Evolutionary conservation across 1,140 invertebrate species (phyloP), one percentile per base, ranked within the genome.

Genomic region (Saccostrea cuccullata): DNA sequence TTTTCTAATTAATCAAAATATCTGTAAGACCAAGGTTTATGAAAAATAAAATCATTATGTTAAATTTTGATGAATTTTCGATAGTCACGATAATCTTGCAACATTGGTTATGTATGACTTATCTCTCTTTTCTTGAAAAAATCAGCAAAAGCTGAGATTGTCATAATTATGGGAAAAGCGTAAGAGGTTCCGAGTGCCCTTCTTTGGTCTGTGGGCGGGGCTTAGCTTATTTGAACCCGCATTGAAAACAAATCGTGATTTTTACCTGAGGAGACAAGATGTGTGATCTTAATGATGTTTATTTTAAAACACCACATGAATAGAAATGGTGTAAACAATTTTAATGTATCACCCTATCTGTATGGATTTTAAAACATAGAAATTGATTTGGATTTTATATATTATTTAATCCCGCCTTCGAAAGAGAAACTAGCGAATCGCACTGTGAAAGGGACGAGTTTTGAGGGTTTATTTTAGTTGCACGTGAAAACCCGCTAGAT

Each of bases 171-270:
- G 47, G 47, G 9, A 47, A 47, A 6, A 47, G 47, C 47, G 9
- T 47, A 26, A 77, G 26, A 77, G 26, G 70, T 77, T 77, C 70
- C 70, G 70, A 77, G 13, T 77, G 70, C 30, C 60, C 70, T 77
- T 77, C 70, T 77, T 30, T 36, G 70, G 70, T 36, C 12, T 77
- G 70, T 77, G 70, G 70, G 70, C 70, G 70, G 70, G 26, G 70
- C 30, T 77, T 30, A 77, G 70, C 9, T 77, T 23, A 77, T 77
- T 77, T 77, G 70, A 77, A 77, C 70, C 70, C 70, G 26, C 26
- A 77, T 77, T 77, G 70, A 77, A 77, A 77, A 77, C 70, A 77
- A 77, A 77, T 77, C 70, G 70, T 77, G 70, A 77, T 77, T 77
- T 77, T 36, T 36, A 77, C 70, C 70, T 77, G 70, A 30, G 26